These are phyloP conservation scores for Pygoscelis antarcticus DNA, from an alignment of 2,113 vertebrate species.

Conservation along the genomic window DNA sequence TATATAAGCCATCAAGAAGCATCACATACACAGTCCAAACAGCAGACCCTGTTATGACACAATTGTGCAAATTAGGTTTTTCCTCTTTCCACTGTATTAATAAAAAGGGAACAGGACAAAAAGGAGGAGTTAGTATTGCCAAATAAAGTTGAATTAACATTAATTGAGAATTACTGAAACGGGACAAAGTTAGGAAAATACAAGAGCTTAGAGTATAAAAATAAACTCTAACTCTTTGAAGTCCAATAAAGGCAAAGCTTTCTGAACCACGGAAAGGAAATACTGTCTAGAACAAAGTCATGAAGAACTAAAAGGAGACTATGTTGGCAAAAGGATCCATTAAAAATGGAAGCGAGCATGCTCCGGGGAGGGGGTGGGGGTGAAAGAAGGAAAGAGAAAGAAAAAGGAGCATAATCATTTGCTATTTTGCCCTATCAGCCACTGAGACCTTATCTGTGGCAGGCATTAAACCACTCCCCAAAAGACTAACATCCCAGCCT, in stretches of 20 bases:
- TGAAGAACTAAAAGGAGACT: neutral
- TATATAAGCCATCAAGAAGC: neutral
- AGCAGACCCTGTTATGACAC: neutral
- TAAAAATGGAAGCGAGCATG: neutral
- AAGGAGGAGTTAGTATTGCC: neutral
- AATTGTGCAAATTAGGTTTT: neutral
- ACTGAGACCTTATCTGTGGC: neutral
- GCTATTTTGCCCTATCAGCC: neutral
- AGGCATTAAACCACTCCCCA: constrained; percentile 28
- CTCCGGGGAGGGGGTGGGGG: rapidly evolving
- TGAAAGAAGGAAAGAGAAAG: neutral
- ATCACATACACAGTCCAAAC: neutral
- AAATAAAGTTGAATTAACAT: constrained; percentile 23
- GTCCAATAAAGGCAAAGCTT: neutral
- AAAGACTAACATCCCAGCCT: constrained; percentile 22
- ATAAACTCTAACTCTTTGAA: neutral
- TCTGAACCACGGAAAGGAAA: neutral
- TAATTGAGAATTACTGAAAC: constrained; percentile 4
- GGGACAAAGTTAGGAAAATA: neutral
- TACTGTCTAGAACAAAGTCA: neutral
- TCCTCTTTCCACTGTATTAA: constrained; percentile 14
- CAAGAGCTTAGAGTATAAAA: neutral
- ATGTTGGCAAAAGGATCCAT: neutral
- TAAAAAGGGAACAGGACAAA: constrained; percentile 43
- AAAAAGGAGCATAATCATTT: neutral